A percentile compares a stretch with the other conserved stretches of the same genome.
Conservation (phyloP, 2,888 invertebrate species). For the Epinotia ramella region DNA sequence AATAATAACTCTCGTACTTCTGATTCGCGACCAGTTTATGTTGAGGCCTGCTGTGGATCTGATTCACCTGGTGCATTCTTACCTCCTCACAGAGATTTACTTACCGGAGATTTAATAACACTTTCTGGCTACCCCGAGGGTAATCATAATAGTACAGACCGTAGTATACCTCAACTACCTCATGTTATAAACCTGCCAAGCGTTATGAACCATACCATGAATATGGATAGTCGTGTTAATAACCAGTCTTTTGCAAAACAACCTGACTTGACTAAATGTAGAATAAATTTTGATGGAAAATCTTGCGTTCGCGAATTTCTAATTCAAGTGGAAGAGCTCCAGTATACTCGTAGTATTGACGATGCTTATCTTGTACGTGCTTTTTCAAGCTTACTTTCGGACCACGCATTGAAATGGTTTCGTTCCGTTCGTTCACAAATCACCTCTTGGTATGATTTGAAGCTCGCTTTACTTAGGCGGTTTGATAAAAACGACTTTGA, state of each 20-base stretch:
- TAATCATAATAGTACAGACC: background rate
- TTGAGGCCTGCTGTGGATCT: no score
- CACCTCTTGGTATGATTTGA: background rate
- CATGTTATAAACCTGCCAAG: background rate
- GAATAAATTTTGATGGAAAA: conserved; percentile 11
- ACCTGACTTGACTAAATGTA: background rate
- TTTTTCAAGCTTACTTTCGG: background rate
- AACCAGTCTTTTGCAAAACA: background rate
- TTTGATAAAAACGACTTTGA: conserved; percentile 15
- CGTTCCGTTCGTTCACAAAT: background rate
- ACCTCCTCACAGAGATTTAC: background rate
- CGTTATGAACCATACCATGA: conserved; percentile 2
- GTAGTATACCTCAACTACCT: background rate
- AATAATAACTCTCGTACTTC: no score
- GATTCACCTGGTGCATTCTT: no score
- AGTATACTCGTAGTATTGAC: conserved; percentile 2
- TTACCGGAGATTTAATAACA: background rate
- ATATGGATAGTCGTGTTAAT: background rate
- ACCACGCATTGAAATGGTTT: conserved; percentile 9
- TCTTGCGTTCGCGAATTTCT: conserved; percentile 18
- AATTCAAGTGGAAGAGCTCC: conserved; percentile 3
- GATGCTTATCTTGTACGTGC: background rate
- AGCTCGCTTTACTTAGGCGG: background rate
- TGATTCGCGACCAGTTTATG: no score
- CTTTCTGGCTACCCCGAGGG: background rate